phyloP scores from a whole-genome alignment of 2,888 invertebrate species.

The Chloromyia formosa region DNA sequence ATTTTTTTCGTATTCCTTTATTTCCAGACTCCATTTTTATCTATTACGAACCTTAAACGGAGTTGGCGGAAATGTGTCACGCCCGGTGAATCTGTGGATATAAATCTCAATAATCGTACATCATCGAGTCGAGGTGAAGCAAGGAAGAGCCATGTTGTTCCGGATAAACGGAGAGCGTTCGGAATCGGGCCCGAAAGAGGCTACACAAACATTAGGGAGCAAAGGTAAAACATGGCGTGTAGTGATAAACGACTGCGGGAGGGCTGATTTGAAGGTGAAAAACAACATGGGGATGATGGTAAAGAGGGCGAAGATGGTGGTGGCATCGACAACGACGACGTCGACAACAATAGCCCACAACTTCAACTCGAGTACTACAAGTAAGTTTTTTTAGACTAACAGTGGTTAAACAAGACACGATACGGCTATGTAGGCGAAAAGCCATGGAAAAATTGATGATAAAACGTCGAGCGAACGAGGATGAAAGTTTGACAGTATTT shows the following conservation, averaged over 20 bases:
- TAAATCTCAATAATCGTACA: conserved; percentile 63
- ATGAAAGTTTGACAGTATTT: conserved; percentile 34
- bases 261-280: conserved; percentile 2
- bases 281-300: background rate
- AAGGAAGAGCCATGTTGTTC: conserved; percentile 1
- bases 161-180: conserved; percentile 20
- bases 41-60: conserved; percentile 42
- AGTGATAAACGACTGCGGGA: background rate
- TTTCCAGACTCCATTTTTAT: conserved; percentile 35
- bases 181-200: background rate
- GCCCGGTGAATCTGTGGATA: conserved; percentile 53
- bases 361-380: conserved; percentile 10
- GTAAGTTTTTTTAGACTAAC: conserved; percentile 3
- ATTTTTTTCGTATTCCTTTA: conserved; percentile 35
- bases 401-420: background rate
- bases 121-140: conserved; percentile 53
- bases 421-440: background rate
- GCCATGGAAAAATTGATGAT: background rate
- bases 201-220: background rate
- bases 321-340: conserved; percentile 1
- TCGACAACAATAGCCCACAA: conserved; percentile 19
- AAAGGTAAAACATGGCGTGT: background rate
- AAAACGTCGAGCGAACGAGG: background rate
- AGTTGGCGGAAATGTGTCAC: conserved; percentile 45
- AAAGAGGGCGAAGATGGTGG: conserved; percentile 17